Evolutionary conservation across 2,888 invertebrate species (phyloP).

Genomic region (Drosophila greeni): DNA sequence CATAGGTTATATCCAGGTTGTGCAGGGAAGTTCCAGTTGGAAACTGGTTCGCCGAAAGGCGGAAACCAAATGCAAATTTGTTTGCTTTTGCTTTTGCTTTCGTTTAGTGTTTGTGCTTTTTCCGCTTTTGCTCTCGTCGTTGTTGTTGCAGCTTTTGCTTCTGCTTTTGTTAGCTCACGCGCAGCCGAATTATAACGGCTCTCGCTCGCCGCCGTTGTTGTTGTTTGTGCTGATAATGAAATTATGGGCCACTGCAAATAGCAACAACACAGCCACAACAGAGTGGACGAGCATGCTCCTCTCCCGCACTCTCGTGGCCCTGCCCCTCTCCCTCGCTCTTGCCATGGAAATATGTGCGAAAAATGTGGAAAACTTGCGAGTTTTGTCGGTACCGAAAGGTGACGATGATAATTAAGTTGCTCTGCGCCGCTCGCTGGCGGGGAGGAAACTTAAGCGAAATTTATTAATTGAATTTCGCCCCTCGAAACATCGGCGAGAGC

Average conservation of each 20-base stretch:
- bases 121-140: slow-evolving; percentile 13
- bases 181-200: slow-evolving; percentile 50
- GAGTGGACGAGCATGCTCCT: slow-evolving; percentile 7
- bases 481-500: slow-evolving; percentile 1
- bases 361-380: slow-evolving; percentile 47
- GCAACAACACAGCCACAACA: slow-evolving; percentile 27
- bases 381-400: slow-evolving; percentile 23
- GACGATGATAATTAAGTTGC: slow-evolving; percentile 61
- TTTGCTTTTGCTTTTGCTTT: slow-evolving; percentile 21
- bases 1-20: no score
- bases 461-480: slow-evolving; percentile 58
- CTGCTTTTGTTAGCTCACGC: slow-evolving; percentile 59
- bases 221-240: slow-evolving; percentile 54
- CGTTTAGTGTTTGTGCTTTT: not conserved
- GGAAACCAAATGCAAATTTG: slow-evolving; percentile 33
- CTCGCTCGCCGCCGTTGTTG: slow-evolving; percentile 20
- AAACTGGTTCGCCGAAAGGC: slow-evolving; percentile 29
- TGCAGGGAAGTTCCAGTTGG: slow-evolving; percentile 18
- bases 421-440: not conserved
- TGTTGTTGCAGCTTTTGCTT: slow-evolving; percentile 8
- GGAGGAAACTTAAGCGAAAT: slow-evolving; percentile 48
- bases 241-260: slow-evolving; percentile 46
- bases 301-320: not conserved
- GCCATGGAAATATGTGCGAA: slow-evolving; percentile 36
- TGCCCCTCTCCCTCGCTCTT: not conserved